Evolutionary conservation across 1,140 invertebrate species (phyloP), one percentile per base, ranked within the genome.

Genomic region (Heliconius hewitsoni): DNA sequence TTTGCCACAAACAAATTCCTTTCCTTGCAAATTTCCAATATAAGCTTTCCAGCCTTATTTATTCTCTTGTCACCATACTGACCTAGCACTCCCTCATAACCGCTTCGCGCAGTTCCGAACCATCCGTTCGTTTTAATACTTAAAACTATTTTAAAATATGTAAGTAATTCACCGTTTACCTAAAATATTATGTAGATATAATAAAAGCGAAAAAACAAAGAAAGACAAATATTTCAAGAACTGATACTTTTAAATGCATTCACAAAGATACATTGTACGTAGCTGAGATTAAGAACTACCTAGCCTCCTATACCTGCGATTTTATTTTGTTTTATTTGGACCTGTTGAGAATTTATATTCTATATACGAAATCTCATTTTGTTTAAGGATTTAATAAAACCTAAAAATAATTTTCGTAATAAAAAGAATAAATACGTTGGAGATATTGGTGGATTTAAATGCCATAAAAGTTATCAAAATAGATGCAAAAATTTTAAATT

Each of bases 201-300:
- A 66, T 66, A 13, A 16, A 23, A 66, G 9, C 60, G 13, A 27
- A 66, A 3, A 30, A 66, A 66, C 27, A 66, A 66, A 23, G 9
- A 60, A 60, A 60, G 30, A 30, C 3, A 66, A 66, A 66, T 27
- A 66, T 66, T 66, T 27, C 23, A 30, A 66, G 60, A 30, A 66
- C 9, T 66, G 23, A 66, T 66, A 66, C 23, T 66, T 30, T 66
- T 66, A 66, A 66, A 66, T 66, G 60, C 27, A 66, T 60, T 60
- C 13, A 66, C 11, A 30, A 66, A 66, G 11, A 13, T 66, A 11
- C 11, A 23, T 60, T 60, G n/a, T 60, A 60, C 52, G 52, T 19
- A n/a, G 8, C 52, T 55, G 52, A 55, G 52, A n/a, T 55, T 55
- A 55, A 55, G 16, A 55, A 55, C 55, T 57, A 23, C n/a, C 55